These are phyloP conservation scores for Ifrita kowaldi DNA, from an alignment of 2,113 vertebrate species.

Conservation along the genomic window DNA sequence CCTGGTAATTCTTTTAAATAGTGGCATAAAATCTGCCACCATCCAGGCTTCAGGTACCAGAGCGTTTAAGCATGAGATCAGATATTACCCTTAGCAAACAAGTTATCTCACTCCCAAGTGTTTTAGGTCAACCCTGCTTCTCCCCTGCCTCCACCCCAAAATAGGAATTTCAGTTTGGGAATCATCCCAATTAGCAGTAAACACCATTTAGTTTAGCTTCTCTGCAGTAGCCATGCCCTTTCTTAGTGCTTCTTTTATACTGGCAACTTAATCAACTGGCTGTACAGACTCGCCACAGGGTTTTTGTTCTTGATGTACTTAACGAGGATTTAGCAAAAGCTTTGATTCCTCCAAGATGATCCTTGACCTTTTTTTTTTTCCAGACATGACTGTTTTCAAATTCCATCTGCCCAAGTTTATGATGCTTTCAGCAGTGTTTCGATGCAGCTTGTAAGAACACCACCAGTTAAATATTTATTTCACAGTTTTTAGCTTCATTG, in stretches of 20 bases:
- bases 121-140: neutral
- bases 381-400: neutral
- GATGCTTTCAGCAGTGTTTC: neutral
- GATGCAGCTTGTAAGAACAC: neutral
- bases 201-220: neutral
- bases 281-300: neutral
- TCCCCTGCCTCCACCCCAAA: accelerated
- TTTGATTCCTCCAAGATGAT: neutral
- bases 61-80: neutral
- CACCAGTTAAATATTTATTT: neutral
- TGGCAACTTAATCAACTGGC: neutral
- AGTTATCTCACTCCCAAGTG: neutral
- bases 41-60: neutral
- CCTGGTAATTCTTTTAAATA: neutral
- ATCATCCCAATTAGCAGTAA: neutral
- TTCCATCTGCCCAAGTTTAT: neutral
- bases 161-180: neutral
- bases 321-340: neutral
- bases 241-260: neutral
- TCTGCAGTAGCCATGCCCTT: neutral
- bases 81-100: neutral
- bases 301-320: neutral
- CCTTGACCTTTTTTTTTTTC: neutral
- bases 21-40: neutral
- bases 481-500: neutral